A percentile compares a stretch with the other conserved stretches of the same genome.
Evolutionary conservation across 2,797 vertebrate species (phyloP).

Genomic region (Leptodactylus fallax): DNA sequence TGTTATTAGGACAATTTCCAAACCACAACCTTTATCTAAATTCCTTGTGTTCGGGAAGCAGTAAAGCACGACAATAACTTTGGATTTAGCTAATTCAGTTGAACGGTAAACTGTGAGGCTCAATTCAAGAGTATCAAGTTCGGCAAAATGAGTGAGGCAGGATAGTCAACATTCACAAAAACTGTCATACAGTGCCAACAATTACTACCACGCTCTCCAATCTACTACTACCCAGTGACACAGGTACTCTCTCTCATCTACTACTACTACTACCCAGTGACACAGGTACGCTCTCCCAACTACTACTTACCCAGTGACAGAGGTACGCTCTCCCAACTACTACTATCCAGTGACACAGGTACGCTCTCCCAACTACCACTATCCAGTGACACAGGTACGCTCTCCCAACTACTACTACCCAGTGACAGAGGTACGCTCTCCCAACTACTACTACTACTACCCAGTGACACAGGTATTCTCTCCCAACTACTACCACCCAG

Average conservation of each 20-base stretch:
- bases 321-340: too few species aligned
- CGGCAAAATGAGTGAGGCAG: background rate
- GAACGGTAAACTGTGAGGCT: background rate
- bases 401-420: too few species aligned
- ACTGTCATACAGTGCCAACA: background rate
- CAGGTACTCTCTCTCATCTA: too few species aligned
- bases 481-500: too few species aligned
- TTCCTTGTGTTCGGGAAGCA: constrained; percentile 28
- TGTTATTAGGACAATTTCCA: constrained; percentile 15
- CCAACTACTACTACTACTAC: too few species aligned
- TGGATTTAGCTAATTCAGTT: background rate
- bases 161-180: background rate
- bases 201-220: background rate
- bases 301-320: background rate
- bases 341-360: too few species aligned
- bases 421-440: too few species aligned
- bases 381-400: too few species aligned
- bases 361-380: background rate
- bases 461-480: too few species aligned
- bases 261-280: too few species aligned
- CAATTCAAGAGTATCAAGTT: background rate
- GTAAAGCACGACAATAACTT: background rate
- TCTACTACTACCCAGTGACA: too few species aligned
- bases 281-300: background rate
- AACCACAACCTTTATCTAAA: constrained; percentile 2